phyloP scores from a whole-genome alignment of 1,140 invertebrate genomes.

The Monomorium pharaonis region DNA sequence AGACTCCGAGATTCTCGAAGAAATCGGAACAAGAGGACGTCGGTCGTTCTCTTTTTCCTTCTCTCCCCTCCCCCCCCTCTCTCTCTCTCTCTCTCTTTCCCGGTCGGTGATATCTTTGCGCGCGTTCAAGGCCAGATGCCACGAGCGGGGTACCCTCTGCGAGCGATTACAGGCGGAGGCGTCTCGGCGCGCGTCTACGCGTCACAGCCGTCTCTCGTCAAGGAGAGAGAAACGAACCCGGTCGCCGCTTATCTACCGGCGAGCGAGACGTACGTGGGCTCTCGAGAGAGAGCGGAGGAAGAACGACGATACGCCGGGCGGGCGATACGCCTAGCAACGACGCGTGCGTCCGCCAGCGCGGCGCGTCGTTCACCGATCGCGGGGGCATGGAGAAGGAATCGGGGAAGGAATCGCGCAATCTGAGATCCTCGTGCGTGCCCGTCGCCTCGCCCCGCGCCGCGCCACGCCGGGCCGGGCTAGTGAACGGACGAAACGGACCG shows the following conservation, averaged over 20 bases:
- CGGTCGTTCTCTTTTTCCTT: background rate
- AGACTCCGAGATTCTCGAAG: too few species aligned
- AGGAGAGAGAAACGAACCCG: slow-evolving; percentile 50
- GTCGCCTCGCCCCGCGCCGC: background rate
- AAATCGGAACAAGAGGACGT: slow-evolving; percentile 6
- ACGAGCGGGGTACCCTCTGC: slow-evolving; percentile 66
- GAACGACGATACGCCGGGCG: background rate
- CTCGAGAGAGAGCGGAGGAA: background rate
- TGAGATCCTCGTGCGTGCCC: background rate
- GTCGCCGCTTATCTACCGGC: slow-evolving; percentile 65
- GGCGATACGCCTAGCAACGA: slow-evolving; percentile 80
- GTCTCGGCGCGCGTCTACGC: slow-evolving; percentile 62
- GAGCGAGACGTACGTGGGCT: background rate
- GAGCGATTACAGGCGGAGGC: slow-evolving; percentile 35
- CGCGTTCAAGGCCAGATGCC: slow-evolving; percentile 72
- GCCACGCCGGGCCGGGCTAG: background rate
- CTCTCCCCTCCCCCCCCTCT: background rate
- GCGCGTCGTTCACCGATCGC: background rate
- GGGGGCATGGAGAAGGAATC: background rate
- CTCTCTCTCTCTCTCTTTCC: background rate
- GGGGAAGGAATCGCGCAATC: background rate
- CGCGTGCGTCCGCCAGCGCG: slow-evolving; percentile 42
- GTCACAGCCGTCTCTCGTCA: slow-evolving; percentile 60
- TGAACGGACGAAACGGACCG: background rate
- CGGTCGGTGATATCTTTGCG: slow-evolving; percentile 58